Evolutionary conservation across 1,140 invertebrate genomes (phyloP), one percentile per base, ranked within the genome.

Genomic region (Bombus sylvicola): DNA sequence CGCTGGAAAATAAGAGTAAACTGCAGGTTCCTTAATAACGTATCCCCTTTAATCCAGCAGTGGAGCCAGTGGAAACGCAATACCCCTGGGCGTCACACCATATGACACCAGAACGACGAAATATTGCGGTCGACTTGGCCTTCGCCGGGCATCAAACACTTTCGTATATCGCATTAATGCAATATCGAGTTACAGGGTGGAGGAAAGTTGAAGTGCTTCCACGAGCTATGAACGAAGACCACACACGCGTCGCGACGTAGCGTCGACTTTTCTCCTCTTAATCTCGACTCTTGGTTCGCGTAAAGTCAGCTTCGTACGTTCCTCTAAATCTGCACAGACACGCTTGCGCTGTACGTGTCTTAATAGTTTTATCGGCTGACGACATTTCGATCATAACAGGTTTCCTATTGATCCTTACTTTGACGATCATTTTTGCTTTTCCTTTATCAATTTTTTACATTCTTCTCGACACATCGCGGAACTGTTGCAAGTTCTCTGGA

Each of bases 51-150:
- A 92, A 92, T 92, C 83, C 83, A 73, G 47, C n/a, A 25, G 34
- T 81, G 73, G 82, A 66, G 85, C 76, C 64, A 69, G 47, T 66
- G 59, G 92, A 91, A 93, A 93, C 75, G 90, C 91, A 92, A 93
- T 93, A 92, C 87, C 89, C 88, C 86, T 91, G 92, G 87, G 91
- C 84, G 86, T 86, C 80, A 81, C 86, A 90, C 89, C 92, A 93
- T 91, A 87, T 93, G 92, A 93, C 91, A 92, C 89, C 90, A 86
- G 88, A 90, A 91, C 85, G 85, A 87, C 90, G 89, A 92, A 93
- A 93, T 93, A 92, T 93, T 92, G 92, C 91, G 86, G 86, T 88
- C 84, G 88, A 92, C 86, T 92, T 89, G 87, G 87, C 85, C 90
- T 87, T 88, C 87, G 79, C 76, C 85, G 88, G 82, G 81, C 91